Percentiles rank a stretch among this genome's conserved stretches.
Conservation (phyloP, 92 coral and sea anemone genomes). For the Pocillopora meandrina region DNA sequence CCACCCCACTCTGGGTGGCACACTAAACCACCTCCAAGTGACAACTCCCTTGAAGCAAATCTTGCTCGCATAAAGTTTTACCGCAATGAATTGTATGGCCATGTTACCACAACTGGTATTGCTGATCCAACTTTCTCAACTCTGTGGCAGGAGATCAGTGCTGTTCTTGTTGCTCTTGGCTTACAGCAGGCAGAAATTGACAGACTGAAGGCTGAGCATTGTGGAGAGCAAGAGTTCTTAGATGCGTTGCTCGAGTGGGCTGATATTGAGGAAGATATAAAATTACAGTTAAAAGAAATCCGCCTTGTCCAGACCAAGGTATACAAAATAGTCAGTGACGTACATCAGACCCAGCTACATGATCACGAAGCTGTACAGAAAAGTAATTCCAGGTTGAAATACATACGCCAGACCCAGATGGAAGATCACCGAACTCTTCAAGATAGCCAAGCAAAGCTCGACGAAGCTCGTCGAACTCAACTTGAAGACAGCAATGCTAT, state of each 20-base stretch:
- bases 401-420: background rate
- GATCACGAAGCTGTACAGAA: background rate
- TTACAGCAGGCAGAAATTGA: too few relatives aligned
- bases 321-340: background rate
- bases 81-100: conserved; percentile 61
- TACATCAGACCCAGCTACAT: background rate
- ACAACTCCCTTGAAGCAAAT: conserved; percentile 59
- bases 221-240: too few relatives aligned
- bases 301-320: background rate
- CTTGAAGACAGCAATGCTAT: background rate
- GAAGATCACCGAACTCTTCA: background rate
- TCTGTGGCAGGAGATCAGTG: conserved; percentile 58
- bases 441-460: background rate
- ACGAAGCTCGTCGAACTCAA: background rate
- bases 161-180: too few relatives aligned
- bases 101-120: conserved; percentile 40
- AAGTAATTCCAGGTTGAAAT: background rate
- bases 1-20: conserved; percentile 55
- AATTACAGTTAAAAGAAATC: background rate
- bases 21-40: conserved; percentile 44
- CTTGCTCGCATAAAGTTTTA: conserved; percentile 63
- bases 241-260: too few relatives aligned
- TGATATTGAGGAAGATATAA: too few relatives aligned
- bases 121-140: conserved; percentile 32
- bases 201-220: too few relatives aligned